These are phyloP conservation scores for Calliphora vicina DNA, from an alignment of 1,140 invertebrate species.

Conservation along the genomic window DNA sequence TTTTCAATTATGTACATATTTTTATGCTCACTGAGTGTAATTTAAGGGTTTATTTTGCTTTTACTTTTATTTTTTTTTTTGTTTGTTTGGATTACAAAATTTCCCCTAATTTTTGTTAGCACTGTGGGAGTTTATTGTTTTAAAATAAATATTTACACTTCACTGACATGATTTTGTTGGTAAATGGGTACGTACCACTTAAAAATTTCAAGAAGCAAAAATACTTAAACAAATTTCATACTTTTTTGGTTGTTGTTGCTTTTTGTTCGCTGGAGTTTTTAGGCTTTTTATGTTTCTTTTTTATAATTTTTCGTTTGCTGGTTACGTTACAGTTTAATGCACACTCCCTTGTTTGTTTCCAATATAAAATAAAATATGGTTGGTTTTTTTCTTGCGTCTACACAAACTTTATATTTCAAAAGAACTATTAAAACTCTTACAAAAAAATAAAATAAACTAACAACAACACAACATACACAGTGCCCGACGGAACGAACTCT, in stretches of 20 bases:
- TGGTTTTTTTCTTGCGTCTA: neutral
- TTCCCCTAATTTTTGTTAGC: neutral
- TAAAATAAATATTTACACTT: constrained; percentile 17
- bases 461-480: neutral
- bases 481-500: neutral
- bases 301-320: neutral
- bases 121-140: constrained; percentile 8
- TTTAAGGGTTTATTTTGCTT: constrained; percentile 1
- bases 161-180: constrained; percentile 5
- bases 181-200: constrained; percentile 8
- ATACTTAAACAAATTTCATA: neutral
- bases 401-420: neutral
- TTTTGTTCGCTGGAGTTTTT: neutral
- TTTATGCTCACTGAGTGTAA: too few relatives aligned
- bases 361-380: neutral
- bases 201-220: neutral
- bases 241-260: neutral
- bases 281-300: neutral
- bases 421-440: constrained; percentile 5
- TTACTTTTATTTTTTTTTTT: neutral
- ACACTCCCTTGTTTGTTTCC: neutral
- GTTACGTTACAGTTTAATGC: neutral
- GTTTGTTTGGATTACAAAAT: neutral
- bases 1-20: neutral
- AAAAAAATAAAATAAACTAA: too few relatives aligned